Conservation (phyloP, 2,797 vertebrate species). For the Scomberomorus guttatus region DNA sequence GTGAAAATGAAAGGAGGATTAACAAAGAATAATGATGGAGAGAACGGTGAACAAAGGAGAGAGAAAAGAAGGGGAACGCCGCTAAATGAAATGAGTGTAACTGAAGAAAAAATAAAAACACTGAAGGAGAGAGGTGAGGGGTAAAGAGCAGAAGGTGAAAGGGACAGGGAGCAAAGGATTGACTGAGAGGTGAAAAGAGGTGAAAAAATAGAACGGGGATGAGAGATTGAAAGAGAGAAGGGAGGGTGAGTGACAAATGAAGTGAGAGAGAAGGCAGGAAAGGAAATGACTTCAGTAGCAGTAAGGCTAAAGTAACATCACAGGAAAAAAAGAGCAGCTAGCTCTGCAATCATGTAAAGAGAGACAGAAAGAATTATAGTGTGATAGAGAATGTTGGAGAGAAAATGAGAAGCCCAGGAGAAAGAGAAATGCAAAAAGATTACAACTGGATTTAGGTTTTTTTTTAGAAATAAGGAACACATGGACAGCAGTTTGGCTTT, state of each 20-base stretch:
- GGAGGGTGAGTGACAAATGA: conserved; percentile 65
- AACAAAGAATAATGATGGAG: conserved; percentile 34
- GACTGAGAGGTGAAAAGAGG: conserved; percentile 8
- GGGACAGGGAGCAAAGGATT: conserved; percentile 12
- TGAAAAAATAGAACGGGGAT: conserved; percentile 2
- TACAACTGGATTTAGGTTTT: neutral
- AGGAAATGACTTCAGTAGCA: conserved; percentile 60
- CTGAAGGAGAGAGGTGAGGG: conserved; percentile 31
- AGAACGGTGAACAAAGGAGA: conserved; percentile 56
- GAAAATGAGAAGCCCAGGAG: neutral
- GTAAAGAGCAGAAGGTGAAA: conserved; percentile 60
- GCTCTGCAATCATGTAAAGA: conserved; percentile 28
- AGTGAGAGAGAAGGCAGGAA: conserved; percentile 53
- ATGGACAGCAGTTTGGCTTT: conserved; percentile 13
- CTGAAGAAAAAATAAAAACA: conserved; percentile 54
- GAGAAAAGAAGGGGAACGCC: conserved; percentile 25
- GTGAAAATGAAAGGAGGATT: conserved; percentile 43
- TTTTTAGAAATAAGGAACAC: neutral
- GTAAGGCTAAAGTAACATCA: conserved; percentile 41
- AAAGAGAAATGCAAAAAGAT: neutral
- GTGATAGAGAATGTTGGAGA: conserved; percentile 24
- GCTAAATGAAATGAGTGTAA: conserved; percentile 39
- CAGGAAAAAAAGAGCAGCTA: conserved; percentile 25
- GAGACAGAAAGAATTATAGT: conserved; percentile 31
- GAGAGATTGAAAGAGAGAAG: conserved; percentile 40